These are phyloP conservation scores for Melanostoma mellinum DNA, from an alignment of 2,888 invertebrate genomes.

Conservation along the genomic window DNA sequence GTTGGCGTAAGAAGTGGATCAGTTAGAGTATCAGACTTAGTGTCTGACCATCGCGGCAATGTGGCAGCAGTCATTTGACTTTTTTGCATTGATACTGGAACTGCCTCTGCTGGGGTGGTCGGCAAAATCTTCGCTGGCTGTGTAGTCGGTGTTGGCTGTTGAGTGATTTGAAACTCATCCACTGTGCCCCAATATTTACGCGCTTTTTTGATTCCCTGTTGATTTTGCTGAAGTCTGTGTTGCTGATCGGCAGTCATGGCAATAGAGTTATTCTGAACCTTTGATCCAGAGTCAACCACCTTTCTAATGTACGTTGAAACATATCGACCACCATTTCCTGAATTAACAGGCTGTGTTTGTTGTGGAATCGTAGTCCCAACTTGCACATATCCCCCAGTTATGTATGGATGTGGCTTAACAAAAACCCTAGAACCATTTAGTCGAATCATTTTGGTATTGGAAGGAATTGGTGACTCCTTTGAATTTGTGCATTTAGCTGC, in stretches of 20 bases:
- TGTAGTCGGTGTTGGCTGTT: not conserved
- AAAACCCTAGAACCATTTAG: conserved; percentile 17
- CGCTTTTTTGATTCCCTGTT: conserved; percentile 1
- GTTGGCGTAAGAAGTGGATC: conserved; percentile 2
- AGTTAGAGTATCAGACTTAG: not conserved
- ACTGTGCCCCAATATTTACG: conserved; percentile 65
- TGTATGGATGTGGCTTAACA: not conserved
- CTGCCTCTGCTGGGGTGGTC: not conserved
- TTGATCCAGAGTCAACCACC: no score
- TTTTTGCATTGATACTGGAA: not conserved
- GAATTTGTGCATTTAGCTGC: not conserved
- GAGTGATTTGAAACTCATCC: conserved; percentile 49
- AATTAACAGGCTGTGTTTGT: not conserved
- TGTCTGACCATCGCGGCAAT: no score
- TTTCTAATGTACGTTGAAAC: not conserved
- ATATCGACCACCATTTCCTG: not conserved
- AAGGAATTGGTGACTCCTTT: not conserved
- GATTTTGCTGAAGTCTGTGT: not conserved
- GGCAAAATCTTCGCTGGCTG: not conserved
- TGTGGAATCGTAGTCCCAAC: not conserved
- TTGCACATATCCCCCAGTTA: not conserved
- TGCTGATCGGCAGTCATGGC: not conserved
- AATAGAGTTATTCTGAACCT: not conserved
- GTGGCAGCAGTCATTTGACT: no score
- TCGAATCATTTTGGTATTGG: conserved; percentile 11